Conservation (phyloP, 2,113 vertebrate genomes). For the Hymenochirus boettgeri region DNA sequence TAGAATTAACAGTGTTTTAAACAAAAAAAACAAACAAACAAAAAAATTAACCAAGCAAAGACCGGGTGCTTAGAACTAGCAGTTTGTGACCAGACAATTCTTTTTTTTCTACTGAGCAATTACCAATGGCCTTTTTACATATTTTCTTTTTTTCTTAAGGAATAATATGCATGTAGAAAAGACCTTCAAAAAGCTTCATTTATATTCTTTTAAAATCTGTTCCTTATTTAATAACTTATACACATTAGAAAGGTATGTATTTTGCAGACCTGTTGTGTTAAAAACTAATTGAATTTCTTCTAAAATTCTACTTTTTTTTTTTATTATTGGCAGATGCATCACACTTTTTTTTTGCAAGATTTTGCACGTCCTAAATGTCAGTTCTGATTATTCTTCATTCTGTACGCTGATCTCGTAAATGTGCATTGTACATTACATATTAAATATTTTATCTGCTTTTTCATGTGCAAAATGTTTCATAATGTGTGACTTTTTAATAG, state of each 20-base stretch:
- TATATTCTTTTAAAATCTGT: slow-evolving; percentile 80
- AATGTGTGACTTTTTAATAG: slow-evolving; percentile 55
- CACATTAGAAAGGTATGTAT: slow-evolving; percentile 72
- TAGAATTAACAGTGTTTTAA: slow-evolving; percentile 77
- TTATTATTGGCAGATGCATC: slow-evolving; percentile 64
- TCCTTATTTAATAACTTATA: slow-evolving; percentile 91
- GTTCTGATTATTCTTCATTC: slow-evolving; percentile 72
- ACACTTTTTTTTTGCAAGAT: slow-evolving; percentile 64
- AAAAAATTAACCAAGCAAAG: slow-evolving; percentile 73
- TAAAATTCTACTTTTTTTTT: slow-evolving; percentile 60
- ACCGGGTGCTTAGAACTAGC: slow-evolving; percentile 79
- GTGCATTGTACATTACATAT: slow-evolving; percentile 72
- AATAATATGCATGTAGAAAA: slow-evolving; percentile 82
- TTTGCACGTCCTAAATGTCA: slow-evolving; percentile 69
- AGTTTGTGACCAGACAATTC: slow-evolving; percentile 74
- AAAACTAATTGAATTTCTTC: slow-evolving; percentile 69
- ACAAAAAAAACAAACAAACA: slow-evolving; percentile 58
- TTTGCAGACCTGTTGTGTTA: slow-evolving; percentile 75
- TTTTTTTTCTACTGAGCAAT: slow-evolving; percentile 78
- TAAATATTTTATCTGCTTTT: slow-evolving; percentile 85
- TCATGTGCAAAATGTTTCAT: slow-evolving; percentile 69
- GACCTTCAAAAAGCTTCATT: slow-evolving; percentile 78
- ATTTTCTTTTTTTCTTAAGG: slow-evolving; percentile 61
- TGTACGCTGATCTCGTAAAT: slow-evolving; percentile 73
- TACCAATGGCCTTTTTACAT: slow-evolving; percentile 80